Evolutionary conservation across 2,888 invertebrate species (phyloP).

Genomic region (Phania funesta): DNA sequence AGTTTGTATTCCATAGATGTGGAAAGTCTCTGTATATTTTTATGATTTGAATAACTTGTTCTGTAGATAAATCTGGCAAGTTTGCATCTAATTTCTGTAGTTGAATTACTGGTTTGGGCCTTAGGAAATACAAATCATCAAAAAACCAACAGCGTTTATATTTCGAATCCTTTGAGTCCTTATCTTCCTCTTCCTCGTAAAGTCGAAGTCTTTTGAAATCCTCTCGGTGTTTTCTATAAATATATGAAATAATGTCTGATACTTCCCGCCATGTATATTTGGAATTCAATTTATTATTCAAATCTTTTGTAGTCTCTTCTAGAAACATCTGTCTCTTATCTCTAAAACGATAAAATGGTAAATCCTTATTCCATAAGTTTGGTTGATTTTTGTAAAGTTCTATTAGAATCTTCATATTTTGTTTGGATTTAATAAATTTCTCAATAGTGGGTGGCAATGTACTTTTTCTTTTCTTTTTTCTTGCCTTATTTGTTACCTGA

Average conservation of each 20-base stretch:
- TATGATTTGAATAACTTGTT: slow-evolving; percentile 52
- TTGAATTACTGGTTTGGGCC: slow-evolving; percentile 36
- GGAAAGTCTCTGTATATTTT: slow-evolving; percentile 49
- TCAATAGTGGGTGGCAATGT: slow-evolving; percentile 14
- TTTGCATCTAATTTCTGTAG: slow-evolving; percentile 31
- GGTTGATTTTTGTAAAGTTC: slow-evolving; percentile 56
- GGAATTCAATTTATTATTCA: slow-evolving; percentile 40
- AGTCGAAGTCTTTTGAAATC: slow-evolving; percentile 34
- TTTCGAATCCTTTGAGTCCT: slow-evolving; percentile 14
- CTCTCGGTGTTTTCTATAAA: slow-evolving; percentile 43
- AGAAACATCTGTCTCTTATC: slow-evolving; percentile 47
- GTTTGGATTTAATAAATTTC: slow-evolving; percentile 50
- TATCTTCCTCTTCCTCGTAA: slow-evolving; percentile 18
- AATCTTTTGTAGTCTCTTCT: slow-evolving; percentile 40
- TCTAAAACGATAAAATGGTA: slow-evolving; percentile 42
- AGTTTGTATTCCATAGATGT: slow-evolving; percentile 61
- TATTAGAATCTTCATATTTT: slow-evolving; percentile 48
- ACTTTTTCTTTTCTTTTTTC: slow-evolving; percentile 32
- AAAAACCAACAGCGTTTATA: slow-evolving; percentile 44
- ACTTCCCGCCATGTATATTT: slow-evolving; percentile 29
- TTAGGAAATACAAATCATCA: slow-evolving; percentile 44
- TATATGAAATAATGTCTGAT: slow-evolving; percentile 39
- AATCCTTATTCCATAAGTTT: slow-evolving; percentile 56
- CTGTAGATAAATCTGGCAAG: slow-evolving; percentile 30
- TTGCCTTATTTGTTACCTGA: slow-evolving; percentile 16